Evolutionary conservation across 2,888 invertebrate genomes (phyloP).

Genomic region (Eupithecia subumbrata): DNA sequence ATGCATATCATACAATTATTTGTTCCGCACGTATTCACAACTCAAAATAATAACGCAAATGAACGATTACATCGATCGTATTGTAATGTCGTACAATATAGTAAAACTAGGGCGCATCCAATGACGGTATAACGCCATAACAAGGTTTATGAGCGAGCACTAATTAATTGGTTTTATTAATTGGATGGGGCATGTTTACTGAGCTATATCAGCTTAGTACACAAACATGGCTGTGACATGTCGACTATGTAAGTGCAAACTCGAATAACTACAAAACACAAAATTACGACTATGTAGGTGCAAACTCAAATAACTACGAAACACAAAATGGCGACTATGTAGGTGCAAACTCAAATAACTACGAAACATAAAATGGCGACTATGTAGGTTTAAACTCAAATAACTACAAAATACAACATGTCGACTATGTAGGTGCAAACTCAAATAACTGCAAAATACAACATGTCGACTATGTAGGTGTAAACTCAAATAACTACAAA

Average conservation of each 20-base stretch:
- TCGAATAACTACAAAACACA: neutral
- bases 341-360: too few relatives aligned
- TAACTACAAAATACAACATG: too few relatives aligned
- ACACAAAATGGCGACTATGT: too few relatives aligned
- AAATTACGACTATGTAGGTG: neutral
- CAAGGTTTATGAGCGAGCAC: conserved; percentile 13
- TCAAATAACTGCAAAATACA: too few relatives aligned
- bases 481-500: too few relatives aligned
- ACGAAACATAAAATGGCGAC: too few relatives aligned
- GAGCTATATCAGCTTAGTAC: conserved; percentile 4
- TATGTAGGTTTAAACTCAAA: too few relatives aligned
- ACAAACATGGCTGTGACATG: neutral
- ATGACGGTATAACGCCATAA: conserved; percentile 21
- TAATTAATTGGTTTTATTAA: conserved; percentile 30
- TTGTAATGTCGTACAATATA: neutral
- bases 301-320: too few relatives aligned
- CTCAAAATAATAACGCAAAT: neutral
- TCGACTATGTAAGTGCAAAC: neutral
- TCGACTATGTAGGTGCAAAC: too few relatives aligned
- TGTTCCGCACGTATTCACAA: neutral
- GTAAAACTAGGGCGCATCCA: conserved; percentile 17
- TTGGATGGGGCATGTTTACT: conserved; percentile 16
- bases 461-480: too few relatives aligned
- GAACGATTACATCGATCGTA: neutral
- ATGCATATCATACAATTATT: too few relatives aligned